phyloP scores from a whole-genome alignment of 2,888 invertebrate species.

The Chaetogeoica ovagalla region DNA sequence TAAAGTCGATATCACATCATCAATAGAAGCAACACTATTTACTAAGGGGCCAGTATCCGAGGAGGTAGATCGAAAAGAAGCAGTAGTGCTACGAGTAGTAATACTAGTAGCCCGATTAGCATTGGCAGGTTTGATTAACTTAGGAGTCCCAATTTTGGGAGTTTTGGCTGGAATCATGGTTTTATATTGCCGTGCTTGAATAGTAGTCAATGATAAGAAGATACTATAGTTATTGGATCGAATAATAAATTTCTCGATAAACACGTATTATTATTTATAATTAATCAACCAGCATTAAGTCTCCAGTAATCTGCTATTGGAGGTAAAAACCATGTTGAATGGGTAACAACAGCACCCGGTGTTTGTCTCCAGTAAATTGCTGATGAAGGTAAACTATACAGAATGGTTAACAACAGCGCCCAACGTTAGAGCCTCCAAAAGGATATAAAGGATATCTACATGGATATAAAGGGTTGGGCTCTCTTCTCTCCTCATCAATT shows the following conservation, averaged over 20 bases:
- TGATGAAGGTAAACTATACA: not conserved
- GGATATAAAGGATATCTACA: too few relatives aligned
- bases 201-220: not conserved
- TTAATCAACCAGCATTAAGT: too few relatives aligned
- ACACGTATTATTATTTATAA: not conserved
- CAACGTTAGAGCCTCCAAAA: not conserved
- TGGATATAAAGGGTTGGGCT: too few relatives aligned
- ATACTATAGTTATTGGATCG: not conserved
- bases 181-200: not conserved
- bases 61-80: not conserved
- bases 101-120: too few relatives aligned
- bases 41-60: not conserved
- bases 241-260: not conserved
- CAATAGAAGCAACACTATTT: not conserved
- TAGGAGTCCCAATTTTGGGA: not conserved
- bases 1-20: not conserved
- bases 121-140: too few relatives aligned
- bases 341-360: not conserved
- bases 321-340: too few relatives aligned
- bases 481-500: too few relatives aligned
- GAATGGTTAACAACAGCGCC: not conserved
- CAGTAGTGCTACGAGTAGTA: too few relatives aligned
- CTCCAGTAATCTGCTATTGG: too few relatives aligned
- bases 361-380: not conserved
- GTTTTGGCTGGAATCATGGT: not conserved